These are phyloP conservation scores for Mustelus asterias DNA, from an alignment of 2,113 vertebrate genomes.

Conservation along the genomic window DNA sequence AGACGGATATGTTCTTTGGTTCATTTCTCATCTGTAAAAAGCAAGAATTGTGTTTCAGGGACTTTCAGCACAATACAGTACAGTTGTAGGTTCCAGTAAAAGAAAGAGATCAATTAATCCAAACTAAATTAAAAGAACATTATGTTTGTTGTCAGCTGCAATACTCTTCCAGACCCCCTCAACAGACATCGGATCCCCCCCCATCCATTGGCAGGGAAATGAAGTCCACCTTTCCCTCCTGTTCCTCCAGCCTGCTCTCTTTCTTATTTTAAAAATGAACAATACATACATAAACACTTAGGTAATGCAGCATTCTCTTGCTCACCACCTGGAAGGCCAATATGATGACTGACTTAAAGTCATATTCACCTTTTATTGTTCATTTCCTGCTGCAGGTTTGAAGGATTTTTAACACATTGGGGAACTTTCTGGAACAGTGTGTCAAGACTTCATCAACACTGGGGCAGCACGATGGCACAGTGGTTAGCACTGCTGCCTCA, in stretches of 20 bases:
- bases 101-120: not conserved
- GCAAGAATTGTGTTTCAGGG: not conserved
- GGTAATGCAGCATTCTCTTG: not conserved
- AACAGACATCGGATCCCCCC: not conserved
- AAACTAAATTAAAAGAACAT: not conserved
- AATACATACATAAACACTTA: not conserved
- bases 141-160: not conserved
- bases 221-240: too few relatives aligned
- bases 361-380: too few relatives aligned
- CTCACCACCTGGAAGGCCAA: not conserved
- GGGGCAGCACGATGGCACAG: too few relatives aligned
- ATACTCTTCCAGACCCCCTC: not conserved
- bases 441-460: too few relatives aligned
- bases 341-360: not conserved
- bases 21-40: conserved; percentile 82
- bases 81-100: not conserved
- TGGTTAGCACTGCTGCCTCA: too few relatives aligned
- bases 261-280: too few relatives aligned
- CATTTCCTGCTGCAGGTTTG: too few relatives aligned
- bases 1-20: conserved; percentile 73
- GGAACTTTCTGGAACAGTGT: too few relatives aligned
- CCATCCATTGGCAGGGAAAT: too few relatives aligned
- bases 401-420: too few relatives aligned
- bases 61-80: not conserved
- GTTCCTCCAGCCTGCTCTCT: too few relatives aligned